Percentiles rank a stretch among this genome's conserved stretches.
Conservation (phyloP, 2,797 vertebrate species). For the Lycodopsis pacificus region DNA sequence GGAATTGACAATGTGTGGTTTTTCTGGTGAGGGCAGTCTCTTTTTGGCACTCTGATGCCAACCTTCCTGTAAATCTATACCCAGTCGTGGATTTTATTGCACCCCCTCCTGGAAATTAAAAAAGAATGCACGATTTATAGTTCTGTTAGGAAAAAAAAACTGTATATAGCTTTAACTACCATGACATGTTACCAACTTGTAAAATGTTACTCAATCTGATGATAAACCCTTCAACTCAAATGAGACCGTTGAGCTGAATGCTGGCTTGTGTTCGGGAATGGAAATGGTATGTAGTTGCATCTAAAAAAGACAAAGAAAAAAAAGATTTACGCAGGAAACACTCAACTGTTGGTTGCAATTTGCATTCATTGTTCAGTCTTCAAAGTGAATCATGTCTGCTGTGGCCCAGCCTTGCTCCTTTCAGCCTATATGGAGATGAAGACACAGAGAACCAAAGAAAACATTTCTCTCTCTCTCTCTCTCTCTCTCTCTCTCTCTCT, state of each 20-base stretch:
- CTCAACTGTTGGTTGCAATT: conserved; percentile 68
- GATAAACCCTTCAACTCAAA: conserved; percentile 7
- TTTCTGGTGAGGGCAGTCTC: not conserved
- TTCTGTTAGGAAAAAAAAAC: not conserved
- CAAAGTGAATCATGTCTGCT: conserved; percentile 75
- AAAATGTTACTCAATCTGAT: conserved; percentile 4
- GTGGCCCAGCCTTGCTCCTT: conserved; percentile 59
- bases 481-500: conserved; percentile 58
- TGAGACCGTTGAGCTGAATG: not conserved
- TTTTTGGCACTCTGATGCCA: not conserved
- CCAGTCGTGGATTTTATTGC: conserved; percentile 7
- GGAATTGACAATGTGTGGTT: not conserved
- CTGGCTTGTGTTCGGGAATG: conserved; percentile 7
- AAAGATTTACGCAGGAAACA: conserved; percentile 59
- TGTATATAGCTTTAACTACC: not conserved
- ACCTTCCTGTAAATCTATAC: conserved; percentile 1
- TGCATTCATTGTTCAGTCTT: conserved; percentile 74
- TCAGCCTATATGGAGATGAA: conserved; percentile 50
- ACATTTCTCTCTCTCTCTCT: conserved; percentile 61
- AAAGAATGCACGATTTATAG: not conserved
- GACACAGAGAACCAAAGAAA: conserved; percentile 62
- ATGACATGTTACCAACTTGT: not conserved
- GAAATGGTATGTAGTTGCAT: conserved; percentile 23
- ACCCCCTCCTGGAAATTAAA: not conserved
- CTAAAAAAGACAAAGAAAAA: conserved; percentile 13